Evolutionary conservation across 2,797 vertebrate species (phyloP).

Genomic region (Peromyscus nudipes): DNA sequence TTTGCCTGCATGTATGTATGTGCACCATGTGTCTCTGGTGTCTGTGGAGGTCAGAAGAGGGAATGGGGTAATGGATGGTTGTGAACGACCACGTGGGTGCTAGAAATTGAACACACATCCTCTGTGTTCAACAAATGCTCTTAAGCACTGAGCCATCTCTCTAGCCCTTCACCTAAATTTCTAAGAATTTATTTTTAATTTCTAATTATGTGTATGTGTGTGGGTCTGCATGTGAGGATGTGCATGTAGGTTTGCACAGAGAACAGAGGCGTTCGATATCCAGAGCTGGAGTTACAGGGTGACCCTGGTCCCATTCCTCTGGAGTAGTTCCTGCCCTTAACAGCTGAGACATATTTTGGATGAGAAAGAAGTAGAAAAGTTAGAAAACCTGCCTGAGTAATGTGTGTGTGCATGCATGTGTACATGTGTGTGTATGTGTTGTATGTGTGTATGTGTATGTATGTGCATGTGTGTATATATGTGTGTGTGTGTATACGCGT

Average conservation of each 20-base stretch:
- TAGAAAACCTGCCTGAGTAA: neutral
- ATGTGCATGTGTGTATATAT: too few species aligned
- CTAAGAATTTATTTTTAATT: neutral
- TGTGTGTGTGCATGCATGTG: neutral
- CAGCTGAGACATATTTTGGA: neutral
- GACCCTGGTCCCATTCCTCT: neutral
- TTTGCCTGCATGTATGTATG: neutral
- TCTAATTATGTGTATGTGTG: neutral
- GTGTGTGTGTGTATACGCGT: neutral
- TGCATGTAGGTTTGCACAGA: neutral
- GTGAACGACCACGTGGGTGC: neutral
- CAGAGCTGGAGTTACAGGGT: neutral
- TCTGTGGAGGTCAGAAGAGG: neutral
- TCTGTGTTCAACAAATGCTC: too few species aligned
- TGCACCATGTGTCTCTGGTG: too few species aligned
- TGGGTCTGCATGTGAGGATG: neutral
- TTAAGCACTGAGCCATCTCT: neutral
- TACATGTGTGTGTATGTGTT: neutral
- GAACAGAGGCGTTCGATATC: neutral
- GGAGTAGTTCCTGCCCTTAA: neutral
- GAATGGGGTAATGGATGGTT: neutral
- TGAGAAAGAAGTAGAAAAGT: neutral
- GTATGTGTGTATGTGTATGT: neutral
- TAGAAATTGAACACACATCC: too few species aligned
- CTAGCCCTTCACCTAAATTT: neutral